Evolutionary conservation across 2,888 invertebrate species (phyloP), one percentile per base, ranked within the genome.

Genomic region (Anthophora plumipes): DNA sequence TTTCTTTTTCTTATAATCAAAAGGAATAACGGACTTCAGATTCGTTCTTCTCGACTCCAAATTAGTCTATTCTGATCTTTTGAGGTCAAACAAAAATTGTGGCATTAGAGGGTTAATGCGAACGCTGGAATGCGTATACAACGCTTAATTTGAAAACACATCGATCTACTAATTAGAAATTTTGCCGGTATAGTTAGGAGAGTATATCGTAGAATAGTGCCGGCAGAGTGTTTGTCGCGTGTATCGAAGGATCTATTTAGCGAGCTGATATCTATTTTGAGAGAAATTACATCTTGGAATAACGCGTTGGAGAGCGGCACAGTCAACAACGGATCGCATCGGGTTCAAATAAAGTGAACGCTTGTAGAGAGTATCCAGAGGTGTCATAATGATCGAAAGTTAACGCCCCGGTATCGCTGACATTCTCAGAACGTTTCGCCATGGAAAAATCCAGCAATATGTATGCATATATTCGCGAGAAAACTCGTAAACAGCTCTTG

Each of bases 161-260:
- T 25, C 37, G 2, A 52, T 80, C 61, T 71, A 71, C 66, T 79
- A 68, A 48, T 77, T 66, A 67, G 57, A 70, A 60, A 57, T 64
- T 72, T 59, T 25, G 52, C 25, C 54, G 57, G 7, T 66, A 67
- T 39, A 63, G 11, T 25, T 7, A 37, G 25, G 52, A 17, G 46
- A 37, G 22, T 46, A 61, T 20, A 11, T 4, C 31, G 52, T 41
- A 41, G 20, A 31, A 57, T 77, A 68, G 54, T 41, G 75, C 68
- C 61, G 57, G 17, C 67, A 60, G 57, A 46, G 60, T 77, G 79
- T 73, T 63, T 54, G 57, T 72, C 63, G 54, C 50, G 46, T 22
- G 66, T 66, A 61, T 66, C 71, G 68, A 57, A 50, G 54, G 77
- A 76, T 87, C 73, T 80, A 83, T 81, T 75, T 81, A 63, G 50